A percentile compares a stretch with the other conserved stretches of the same genome.
Conservation (phyloP, 1,140 invertebrate species). For the Eciton burchellii region DNA sequence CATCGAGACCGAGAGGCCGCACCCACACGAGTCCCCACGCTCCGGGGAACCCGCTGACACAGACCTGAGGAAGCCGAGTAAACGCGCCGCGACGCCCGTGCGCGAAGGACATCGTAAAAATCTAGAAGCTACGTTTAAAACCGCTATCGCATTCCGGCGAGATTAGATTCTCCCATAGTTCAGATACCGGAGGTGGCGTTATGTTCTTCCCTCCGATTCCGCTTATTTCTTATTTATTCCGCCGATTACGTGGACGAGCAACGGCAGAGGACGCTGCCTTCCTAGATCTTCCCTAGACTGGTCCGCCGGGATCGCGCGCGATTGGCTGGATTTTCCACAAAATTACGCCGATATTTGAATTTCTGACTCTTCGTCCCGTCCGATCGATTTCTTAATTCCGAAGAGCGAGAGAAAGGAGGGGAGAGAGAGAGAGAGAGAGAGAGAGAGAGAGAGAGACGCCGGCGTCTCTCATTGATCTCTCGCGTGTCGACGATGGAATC, state of each 20-base stretch:
- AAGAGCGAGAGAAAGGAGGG: too few species aligned
- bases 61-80: conserved; percentile 69
- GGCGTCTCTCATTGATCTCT: too few species aligned
- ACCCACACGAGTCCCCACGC: conserved; percentile 76
- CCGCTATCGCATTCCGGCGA: conserved; percentile 62
- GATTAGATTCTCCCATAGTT: conserved; percentile 56
- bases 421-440: too few species aligned
- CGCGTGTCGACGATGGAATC: not conserved
- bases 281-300: too few species aligned
- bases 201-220: too few species aligned
- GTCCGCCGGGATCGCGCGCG: too few species aligned
- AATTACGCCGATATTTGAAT: too few species aligned
- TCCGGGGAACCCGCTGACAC: conserved; percentile 72
- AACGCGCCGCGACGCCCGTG: conserved; percentile 62
- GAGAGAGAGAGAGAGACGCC: too few species aligned
- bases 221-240: not conserved
- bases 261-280: too few species aligned
- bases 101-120: conserved; percentile 39
- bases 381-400: too few species aligned
- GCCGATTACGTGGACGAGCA: not conserved
- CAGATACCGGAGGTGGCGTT: not conserved
- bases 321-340: too few species aligned
- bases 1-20: conserved; percentile 76
- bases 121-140: conserved; percentile 24
- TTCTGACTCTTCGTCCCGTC: too few species aligned